Conservation (phyloP, 1,140 invertebrate species). For the Drosophila triauraria region DNA sequence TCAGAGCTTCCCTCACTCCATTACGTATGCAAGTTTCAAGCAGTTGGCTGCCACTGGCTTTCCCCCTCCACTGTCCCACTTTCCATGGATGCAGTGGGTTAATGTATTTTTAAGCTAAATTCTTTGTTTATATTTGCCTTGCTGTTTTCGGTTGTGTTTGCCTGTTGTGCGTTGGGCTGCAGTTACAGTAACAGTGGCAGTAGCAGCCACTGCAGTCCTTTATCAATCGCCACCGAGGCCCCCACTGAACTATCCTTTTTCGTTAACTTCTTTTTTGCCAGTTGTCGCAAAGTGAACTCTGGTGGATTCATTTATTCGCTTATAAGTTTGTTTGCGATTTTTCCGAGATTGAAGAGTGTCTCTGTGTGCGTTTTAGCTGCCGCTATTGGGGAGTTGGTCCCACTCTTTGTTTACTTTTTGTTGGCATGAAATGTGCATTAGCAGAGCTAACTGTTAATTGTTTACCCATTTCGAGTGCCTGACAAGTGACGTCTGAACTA, state of each 20-base stretch:
- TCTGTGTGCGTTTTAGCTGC: conserved; percentile 16
- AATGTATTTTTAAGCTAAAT: conserved; percentile 84
- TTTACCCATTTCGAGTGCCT: conserved; percentile 60
- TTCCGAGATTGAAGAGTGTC: conserved; percentile 42
- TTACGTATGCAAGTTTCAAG: conserved; percentile 71
- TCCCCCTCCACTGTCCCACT: conserved; percentile 3
- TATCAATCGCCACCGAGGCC: conserved; percentile 23
- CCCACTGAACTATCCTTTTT: conserved; percentile 4
- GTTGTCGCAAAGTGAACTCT: conserved; percentile 57
- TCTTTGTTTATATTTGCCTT: conserved; percentile 81
- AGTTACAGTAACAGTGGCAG: conserved; percentile 8
- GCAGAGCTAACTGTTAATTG: conserved; percentile 72
- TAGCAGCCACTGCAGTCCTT: conserved; percentile 21
- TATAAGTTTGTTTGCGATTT: conserved; percentile 71
- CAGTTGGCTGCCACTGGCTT: conserved; percentile 21
- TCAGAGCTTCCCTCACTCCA: conserved; percentile 25
- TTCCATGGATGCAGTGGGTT: conserved; percentile 58
- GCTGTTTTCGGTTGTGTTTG: conserved; percentile 67
- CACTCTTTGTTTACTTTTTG: conserved; percentile 60
- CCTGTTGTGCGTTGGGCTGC: conserved; percentile 50
- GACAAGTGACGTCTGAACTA: conserved; percentile 8
- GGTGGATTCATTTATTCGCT: conserved; percentile 68
- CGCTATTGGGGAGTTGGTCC: conserved; percentile 20
- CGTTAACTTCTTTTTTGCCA: conserved; percentile 10
- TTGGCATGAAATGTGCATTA: conserved; percentile 80